Evolutionary conservation across 2,888 invertebrate species (phyloP), one percentile per base, ranked within the genome.

Genomic region (Nomada fucata): DNA sequence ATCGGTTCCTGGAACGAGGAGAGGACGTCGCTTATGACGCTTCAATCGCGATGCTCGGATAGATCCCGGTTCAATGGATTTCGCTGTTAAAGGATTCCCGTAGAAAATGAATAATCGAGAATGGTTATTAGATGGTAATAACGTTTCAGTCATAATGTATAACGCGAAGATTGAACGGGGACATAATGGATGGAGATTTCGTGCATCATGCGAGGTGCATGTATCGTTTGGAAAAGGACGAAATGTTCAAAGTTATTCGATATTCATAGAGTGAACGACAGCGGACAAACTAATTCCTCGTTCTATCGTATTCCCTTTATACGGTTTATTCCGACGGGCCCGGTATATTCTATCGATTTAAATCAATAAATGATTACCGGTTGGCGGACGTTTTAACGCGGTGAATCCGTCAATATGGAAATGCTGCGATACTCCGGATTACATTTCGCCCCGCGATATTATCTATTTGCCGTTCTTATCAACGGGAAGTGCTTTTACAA

Each of bases 261-360:
- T 26, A 55, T 65, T 60, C 60, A 52, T 79, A 57, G 44, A 71
- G 60, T 71, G 67, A 64, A 64, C 74, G 63, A 50, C 63, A 64
- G 67, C 61, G 75, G 78, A 70, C 70, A 67, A 36, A 61, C 69
- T 55, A 44, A 29, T 52, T 73, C 69, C 18, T 52, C 60, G 60
- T 42, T 68, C 63, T 26, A 68, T 59, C 59, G 50, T 67, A 15
- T 26, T 23, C 71, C 11, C 11, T 23, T 29, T 71, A 55, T 26
- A 42, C 44, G 52, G 72, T 60, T 15, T 77, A 64, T 70, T 64
- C 75, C 68, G 63, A 36, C 64, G 75, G 74, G 70, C 84, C 57
- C 61, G 78, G 83, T 86, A 82, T 82, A 82, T 82, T 79, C 81
- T 81, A 77, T 79, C 83, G 85, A 87, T 87, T 85, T 79, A 64